Evolutionary conservation across 1,140 invertebrate genomes (phyloP), one percentile per base, ranked within the genome.

Genomic region (Triops longicaudatus): DNA sequence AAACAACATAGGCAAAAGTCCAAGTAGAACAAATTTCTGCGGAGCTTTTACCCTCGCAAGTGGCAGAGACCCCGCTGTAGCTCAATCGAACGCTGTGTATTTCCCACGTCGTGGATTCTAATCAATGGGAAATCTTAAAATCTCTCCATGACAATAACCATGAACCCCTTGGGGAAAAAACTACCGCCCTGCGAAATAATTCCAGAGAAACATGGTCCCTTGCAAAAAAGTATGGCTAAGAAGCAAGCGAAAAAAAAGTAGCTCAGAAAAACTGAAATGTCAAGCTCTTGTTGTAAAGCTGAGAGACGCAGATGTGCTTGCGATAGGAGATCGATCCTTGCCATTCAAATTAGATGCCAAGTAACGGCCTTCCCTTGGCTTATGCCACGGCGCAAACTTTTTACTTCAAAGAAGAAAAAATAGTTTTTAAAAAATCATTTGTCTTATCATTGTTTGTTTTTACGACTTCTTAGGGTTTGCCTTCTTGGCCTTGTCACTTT

Each of bases 331-430:
- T 63, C 50, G 50, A 63, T 63, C 50, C 50, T 63, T 63, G 50
- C 50, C 50, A 63, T 63, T 63, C 50, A 63, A 63, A 63, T 63
- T 63, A 63, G 50, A 63, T 63, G 50, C 50, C 50, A 63, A 63
- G 50, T 63, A 63, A 63, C 50, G 50, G 50, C 50, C 50, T 63
- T 9, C 50, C 50, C 50, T 37, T 37, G 50, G 50, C 50, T 63
- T 63, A 63, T 63, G 50, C 17, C 17, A 22, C 10, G 22, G 50
- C 50, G 31, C 31, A 2, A 37, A 37, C 31, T 37, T 37, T 37
- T 37, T 37, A 37, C 7, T 37, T 37, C 7, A 37, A 2, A 37
- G 7, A 7, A 7, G 7, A 37, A 37, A 37, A 37, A 37, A 37
- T 37, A 63, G 10, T 6, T 17, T 63, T 63, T 63, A 14, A 4